phyloP scores from a whole-genome alignment of 1,140 invertebrate species.

The Drosophila punjabiensis region DNA sequence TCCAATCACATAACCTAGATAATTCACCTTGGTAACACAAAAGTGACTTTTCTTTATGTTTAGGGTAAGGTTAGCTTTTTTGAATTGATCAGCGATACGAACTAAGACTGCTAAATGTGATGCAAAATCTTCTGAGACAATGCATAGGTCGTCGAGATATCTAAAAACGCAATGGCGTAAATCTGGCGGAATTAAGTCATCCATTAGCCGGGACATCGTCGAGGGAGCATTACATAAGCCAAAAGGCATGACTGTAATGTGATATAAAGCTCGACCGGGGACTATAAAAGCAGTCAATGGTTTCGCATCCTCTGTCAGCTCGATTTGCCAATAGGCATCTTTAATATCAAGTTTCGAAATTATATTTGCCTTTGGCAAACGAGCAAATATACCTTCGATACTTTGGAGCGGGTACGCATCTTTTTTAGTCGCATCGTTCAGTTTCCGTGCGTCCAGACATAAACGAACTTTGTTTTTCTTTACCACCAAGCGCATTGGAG shows the following conservation, averaged over 20 bases:
- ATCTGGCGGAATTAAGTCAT: conserved; percentile 1
- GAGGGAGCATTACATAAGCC: conserved; percentile 1
- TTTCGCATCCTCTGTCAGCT: not conserved
- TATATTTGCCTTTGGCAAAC: not conserved
- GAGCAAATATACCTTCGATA: conserved; percentile 5
- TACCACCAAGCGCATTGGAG: conserved; percentile 8
- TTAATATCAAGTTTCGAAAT: not conserved
- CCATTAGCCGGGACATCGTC: conserved; percentile 4
- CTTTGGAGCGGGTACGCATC: not conserved
- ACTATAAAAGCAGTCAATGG: not conserved
- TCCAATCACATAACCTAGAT: conserved; percentile 1
- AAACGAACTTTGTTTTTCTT: conserved; percentile 12
- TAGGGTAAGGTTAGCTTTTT: not conserved
- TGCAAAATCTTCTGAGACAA: conserved; percentile 1
- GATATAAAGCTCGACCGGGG: not conserved
- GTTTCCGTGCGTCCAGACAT: conserved; percentile 57
- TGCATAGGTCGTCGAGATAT: not conserved
- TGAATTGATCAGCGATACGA: not conserved
- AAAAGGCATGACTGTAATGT: not conserved
- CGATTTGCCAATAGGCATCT: not conserved
- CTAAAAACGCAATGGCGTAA: conserved; percentile 1
- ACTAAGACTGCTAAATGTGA: conserved; percentile 1
- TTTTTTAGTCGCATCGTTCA: conserved; percentile 11
- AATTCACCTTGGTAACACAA: conserved; percentile 1
- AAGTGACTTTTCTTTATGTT: not conserved